phyloP scores from a whole-genome alignment of 2,888 invertebrate genomes.

The Helleia helle region DNA sequence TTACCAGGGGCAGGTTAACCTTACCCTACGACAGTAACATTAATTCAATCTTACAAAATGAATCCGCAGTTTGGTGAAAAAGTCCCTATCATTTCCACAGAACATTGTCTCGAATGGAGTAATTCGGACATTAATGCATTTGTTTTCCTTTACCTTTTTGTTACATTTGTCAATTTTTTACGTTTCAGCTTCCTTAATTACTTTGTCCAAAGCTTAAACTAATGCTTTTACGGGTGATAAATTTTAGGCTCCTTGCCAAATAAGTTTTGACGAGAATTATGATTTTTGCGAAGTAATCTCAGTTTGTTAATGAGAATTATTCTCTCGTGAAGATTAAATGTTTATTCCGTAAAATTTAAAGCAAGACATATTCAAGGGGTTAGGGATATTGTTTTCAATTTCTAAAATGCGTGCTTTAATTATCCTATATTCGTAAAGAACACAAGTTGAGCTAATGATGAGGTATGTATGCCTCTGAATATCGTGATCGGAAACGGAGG shows the following conservation, averaged over 20 bases:
- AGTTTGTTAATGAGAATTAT: too few relatives aligned
- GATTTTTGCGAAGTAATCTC: not conserved
- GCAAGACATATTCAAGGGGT: too few relatives aligned
- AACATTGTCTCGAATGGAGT: not conserved
- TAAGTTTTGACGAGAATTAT: constrained; percentile 2
- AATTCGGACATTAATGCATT: constrained; percentile 1
- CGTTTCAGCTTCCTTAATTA: not conserved
- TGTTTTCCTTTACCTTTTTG: not conserved
- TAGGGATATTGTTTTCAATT: too few relatives aligned
- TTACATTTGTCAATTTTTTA: not conserved
- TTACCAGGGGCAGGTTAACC: not conserved
- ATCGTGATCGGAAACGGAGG: too few relatives aligned
- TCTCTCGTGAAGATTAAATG: too few relatives aligned
- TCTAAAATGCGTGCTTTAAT: too few relatives aligned
- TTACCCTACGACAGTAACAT: not conserved
- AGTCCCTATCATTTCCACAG: constrained; percentile 4
- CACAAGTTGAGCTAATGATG: too few relatives aligned
- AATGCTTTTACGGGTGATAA: constrained; percentile 5
- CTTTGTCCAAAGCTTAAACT: not conserved
- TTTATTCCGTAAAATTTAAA: too few relatives aligned
- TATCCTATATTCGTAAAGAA: too few relatives aligned
- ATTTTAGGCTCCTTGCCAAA: not conserved
- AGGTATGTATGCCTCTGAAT: too few relatives aligned
- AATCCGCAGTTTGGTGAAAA: constrained; percentile 1
- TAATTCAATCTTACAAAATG: constrained; percentile 11